A percentile compares a stretch with the other conserved stretches of the same genome.
Conservation (phyloP, 37 sponge, comb jelly and placozoan genomes). For the Tethya wilhelma region DNA sequence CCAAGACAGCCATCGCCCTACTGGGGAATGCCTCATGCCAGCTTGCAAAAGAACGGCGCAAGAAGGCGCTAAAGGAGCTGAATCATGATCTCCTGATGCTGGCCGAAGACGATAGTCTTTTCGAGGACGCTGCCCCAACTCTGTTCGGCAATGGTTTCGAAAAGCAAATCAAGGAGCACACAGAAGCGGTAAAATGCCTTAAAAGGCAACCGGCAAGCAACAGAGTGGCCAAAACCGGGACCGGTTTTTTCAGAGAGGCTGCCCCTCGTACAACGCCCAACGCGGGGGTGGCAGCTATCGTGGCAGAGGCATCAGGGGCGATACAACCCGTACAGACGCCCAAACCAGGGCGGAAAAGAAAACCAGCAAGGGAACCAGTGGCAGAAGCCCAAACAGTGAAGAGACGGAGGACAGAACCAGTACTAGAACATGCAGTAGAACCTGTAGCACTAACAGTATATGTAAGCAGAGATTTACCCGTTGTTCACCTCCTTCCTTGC, state of each 20-base stretch:
- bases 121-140: constrained; percentile 2
- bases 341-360: too few relatives aligned
- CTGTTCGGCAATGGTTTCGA: constrained; percentile 1
- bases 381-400: background rate
- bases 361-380: background rate
- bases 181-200: constrained; percentile 4
- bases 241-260: background rate
- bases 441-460: too few relatives aligned
- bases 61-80: background rate
- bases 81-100: background rate
- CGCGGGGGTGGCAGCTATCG: background rate
- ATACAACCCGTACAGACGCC: too few relatives aligned
- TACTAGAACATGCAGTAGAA: too few relatives aligned
- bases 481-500: too few relatives aligned
- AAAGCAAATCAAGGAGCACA: constrained; percentile 3
- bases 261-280: background rate
- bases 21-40: constrained; percentile 17
- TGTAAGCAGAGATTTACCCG: too few relatives aligned
- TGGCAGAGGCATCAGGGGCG: constrained; percentile 19
- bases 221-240: background rate
- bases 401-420: too few relatives aligned
- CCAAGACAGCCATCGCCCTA: background rate
- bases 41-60: background rate
- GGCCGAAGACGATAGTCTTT: background rate
- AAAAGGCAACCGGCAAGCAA: background rate